Evolutionary conservation across 2,113 vertebrate species (phyloP), one percentile per base, ranked within the genome.

Genomic region (Corythaixoides concolor): DNA sequence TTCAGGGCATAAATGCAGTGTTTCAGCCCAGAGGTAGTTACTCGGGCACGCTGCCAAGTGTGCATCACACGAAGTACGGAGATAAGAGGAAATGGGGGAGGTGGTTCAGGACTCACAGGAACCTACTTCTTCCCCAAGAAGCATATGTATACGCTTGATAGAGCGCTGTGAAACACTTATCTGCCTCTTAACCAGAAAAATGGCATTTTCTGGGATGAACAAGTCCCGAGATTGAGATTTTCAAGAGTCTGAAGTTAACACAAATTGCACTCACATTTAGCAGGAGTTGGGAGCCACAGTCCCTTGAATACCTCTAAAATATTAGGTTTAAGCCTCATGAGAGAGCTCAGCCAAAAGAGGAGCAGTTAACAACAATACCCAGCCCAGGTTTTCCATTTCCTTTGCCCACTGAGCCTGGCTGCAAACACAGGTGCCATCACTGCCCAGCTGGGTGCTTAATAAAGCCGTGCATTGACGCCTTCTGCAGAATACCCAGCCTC

Each of bases 381-480:
- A 3, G 43, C 53, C 12, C 43, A 49, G 32, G 21, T 74, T 74
- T 70, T 56, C 49, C 21, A 2, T 41, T 33, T 33, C 49, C 27
- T 52, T 55, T 68, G 67, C 35, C 27, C 69, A 16, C 49, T 41
- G 73, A 11, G 14, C 24, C 27, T 35, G 70, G 43, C 69, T 64
- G 62, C 58, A 89, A 80, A 67, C 45, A 27, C 50, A 8, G 20
- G 90, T 94, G 87, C 90, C 94, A 95, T n/a, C 39, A 5, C 66
- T 82, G 70, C 88, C 75, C 37, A 27, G 66, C 52, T 41, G 17
- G 22, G 69, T 1, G 16, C 53, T 49, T n/a, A 35, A 89, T 88
- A 87, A 70, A 96, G 91, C 90, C 16, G 2, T 50, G 49, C 64
- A 43, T 60, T 60, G 79, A 62, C 56, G 70, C 66, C 69, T 59